Evolutionary conservation across 2,888 invertebrate genomes (phyloP).

Genomic region (Cataglyphis rosenhaueri): DNA sequence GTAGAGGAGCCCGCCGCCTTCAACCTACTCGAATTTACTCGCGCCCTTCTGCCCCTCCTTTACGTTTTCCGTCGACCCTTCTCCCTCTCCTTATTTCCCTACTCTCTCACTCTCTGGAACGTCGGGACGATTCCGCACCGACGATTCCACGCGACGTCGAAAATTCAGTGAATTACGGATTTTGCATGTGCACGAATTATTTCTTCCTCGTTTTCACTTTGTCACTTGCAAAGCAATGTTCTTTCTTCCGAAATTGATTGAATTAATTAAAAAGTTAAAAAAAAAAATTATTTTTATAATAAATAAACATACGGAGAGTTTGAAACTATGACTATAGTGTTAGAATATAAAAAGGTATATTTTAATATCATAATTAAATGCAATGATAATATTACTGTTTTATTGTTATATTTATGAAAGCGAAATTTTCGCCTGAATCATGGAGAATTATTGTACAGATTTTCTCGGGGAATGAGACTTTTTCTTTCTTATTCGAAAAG

Average conservation of each 20-base stretch:
- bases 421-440: constrained; percentile 8
- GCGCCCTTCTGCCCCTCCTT: constrained; percentile 58
- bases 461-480: constrained; percentile 20
- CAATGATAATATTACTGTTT: background rate
- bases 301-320: constrained; percentile 1
- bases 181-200: constrained; percentile 9
- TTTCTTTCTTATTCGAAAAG: constrained; percentile 26
- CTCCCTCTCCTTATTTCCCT: constrained; percentile 12
- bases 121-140: constrained; percentile 28
- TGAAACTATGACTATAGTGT: background rate
- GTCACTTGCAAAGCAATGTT: background rate
- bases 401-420: background rate
- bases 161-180: constrained; percentile 47
- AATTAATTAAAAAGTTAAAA: background rate
- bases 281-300: background rate
- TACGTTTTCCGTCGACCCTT: constrained; percentile 16
- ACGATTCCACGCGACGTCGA: constrained; percentile 40
- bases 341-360: background rate
- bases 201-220: background rate
- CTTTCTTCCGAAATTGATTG: background rate
- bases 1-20: constrained; percentile 71
- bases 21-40: constrained; percentile 63
- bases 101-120: constrained; percentile 7
- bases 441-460: constrained; percentile 30
- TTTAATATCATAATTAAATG: background rate